Base-by-base conservation (phyloP, 2,113 vertebrate species). In the Zapus hudsonius region DNA sequence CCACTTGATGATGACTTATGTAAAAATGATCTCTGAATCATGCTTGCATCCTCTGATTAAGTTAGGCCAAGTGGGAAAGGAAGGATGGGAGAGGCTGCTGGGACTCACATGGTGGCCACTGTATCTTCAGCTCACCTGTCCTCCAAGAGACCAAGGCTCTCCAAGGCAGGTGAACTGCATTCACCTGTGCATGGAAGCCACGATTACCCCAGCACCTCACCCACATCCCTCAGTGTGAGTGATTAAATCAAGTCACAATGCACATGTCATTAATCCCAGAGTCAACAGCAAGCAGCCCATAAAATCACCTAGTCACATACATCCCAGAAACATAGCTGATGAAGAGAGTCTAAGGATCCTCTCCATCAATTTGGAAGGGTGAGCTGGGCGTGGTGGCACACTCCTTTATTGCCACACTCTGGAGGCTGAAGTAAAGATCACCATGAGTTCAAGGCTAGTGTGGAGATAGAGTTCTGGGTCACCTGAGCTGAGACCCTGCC, bases 1-100 rank as follows among this genome's bases (percentile, higher is more conserved):
- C 38, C 40, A 80, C 57, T 75, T 76, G 57, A 70, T 87, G 87
- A 94, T 75, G 80, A 42, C 67, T 31, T 2, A 59, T 93, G 87
- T 29, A 69, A 92, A 91, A 75, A 69, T n/a, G 7, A 42, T 0
- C 0, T 79, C 91, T 92, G 44, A 66, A 66, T 94, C 85, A 95
- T 25, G 44, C 31, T 72, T 86, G 16, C 36, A 44, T 33, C 38
- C 67, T 81, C 63, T 67, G 8, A 0, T 67, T 44, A 93, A 93
- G 59, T 59, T 12, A 95, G 93, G n/a, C 36, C 90, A 55, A 29
- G 59, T 1, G 0, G 75, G 73, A 89, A 42, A 36, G 0, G 1
- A 69, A 17, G 38, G 42, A 2, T 3, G 33, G 25, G 80, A 70
- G 76, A 23, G 44, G 47, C 38, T 33, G 2, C 38, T 40, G 70